Evolutionary conservation across 2,113 vertebrate genomes (phyloP).

Genomic region (Dromaius novaehollandiae): DNA sequence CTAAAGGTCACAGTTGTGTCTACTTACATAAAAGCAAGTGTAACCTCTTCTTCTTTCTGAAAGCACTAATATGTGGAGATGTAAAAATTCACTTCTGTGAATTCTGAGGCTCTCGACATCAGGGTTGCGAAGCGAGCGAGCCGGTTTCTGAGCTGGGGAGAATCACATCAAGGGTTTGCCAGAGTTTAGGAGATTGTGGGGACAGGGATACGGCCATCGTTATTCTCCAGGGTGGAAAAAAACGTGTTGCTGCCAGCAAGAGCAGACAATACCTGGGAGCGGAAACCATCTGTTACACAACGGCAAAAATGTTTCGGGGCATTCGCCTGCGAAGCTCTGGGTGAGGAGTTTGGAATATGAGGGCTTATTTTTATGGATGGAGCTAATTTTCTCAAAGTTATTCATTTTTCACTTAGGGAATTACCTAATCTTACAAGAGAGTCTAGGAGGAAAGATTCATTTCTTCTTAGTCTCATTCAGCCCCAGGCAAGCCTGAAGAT

Average conservation of each 20-base stretch:
- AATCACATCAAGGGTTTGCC: background rate
- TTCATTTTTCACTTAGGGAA: conserved; percentile 58
- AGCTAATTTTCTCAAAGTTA: conserved; percentile 58
- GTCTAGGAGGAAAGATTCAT: conserved; percentile 40
- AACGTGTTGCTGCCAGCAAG: background rate
- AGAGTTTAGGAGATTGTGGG: background rate
- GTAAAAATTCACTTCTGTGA: background rate
- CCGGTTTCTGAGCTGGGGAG: background rate
- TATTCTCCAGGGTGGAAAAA: background rate
- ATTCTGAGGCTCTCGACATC: background rate
- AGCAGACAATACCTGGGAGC: background rate
- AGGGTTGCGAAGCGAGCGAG: background rate
- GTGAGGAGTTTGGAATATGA: conserved; percentile 33
- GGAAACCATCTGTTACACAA: conserved; percentile 71
- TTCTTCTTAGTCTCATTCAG: conserved; percentile 45
- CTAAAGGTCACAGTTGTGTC: background rate
- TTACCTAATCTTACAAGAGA: conserved; percentile 50
- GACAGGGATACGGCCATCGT: background rate
- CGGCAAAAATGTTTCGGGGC: conserved; percentile 35
- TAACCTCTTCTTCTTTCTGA: background rate
- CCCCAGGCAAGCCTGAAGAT: conserved; percentile 44
- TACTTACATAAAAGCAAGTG: background rate
- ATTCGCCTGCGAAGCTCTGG: conserved; percentile 44
- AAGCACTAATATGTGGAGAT: background rate
- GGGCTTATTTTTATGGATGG: conserved; percentile 57